A percentile compares a stretch with the other conserved stretches of the same genome.
Evolutionary conservation across 2,888 invertebrate species (phyloP).

Genomic region (Orthonychiurus folsomi): DNA sequence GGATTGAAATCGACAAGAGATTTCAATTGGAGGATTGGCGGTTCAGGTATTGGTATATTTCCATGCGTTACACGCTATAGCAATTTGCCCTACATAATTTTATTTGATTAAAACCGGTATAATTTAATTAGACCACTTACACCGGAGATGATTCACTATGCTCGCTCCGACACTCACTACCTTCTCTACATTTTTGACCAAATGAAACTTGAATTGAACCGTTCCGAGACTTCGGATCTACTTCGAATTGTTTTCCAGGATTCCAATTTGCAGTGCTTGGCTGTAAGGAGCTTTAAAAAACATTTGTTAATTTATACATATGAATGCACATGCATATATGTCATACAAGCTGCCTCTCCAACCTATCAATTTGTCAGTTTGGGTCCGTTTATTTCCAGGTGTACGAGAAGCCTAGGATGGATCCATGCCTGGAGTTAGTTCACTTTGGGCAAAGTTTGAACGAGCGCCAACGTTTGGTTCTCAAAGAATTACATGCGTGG

Average conservation of each 20-base stretch:
- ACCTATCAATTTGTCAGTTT: too few relatives aligned
- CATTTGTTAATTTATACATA: too few relatives aligned
- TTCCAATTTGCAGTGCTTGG: conserved; percentile 65
- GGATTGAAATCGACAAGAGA: conserved; percentile 72
- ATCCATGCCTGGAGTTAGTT: conserved; percentile 32
- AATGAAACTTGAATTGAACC: conserved; percentile 64
- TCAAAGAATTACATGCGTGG: conserved; percentile 76
- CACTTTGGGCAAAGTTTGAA: conserved; percentile 74
- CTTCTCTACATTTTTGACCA: conserved; percentile 78
- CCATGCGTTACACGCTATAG: too few relatives aligned
- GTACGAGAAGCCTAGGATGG: conserved; percentile 61
- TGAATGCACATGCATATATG: too few relatives aligned
- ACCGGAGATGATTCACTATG: conserved; percentile 54
- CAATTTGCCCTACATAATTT: conserved; percentile 16
- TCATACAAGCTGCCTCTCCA: too few relatives aligned
- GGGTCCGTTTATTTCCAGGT: conserved; percentile 49
- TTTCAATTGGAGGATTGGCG: conserved; percentile 94
- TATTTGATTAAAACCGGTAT: too few relatives aligned
- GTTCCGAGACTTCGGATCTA: conserved; percentile 56
- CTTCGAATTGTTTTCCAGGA: conserved; percentile 61
- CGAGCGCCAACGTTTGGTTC: conserved; percentile 70
- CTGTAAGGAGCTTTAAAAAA: too few relatives aligned
- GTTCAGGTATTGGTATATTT: conserved; percentile 60
- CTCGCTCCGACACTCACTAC: conserved; percentile 92
- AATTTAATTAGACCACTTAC: conserved; percentile 48